Evolutionary conservation across 2,113 vertebrate species (phyloP).

Genomic region (Ia io): DNA sequence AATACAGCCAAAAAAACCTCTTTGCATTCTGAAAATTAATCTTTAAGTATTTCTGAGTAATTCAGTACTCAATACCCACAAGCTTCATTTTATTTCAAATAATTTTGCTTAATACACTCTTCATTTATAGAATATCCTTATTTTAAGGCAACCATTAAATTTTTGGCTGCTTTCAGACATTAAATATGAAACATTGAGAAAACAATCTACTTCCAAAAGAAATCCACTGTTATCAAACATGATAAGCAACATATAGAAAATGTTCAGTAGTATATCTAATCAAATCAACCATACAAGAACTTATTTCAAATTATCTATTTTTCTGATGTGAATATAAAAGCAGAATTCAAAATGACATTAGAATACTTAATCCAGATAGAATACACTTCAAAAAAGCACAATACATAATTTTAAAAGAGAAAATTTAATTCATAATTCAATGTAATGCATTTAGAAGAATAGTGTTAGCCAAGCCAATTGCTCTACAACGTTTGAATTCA

Average conservation of each 20-base stretch:
- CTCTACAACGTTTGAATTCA: slow-evolving; percentile 65
- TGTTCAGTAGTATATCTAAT: not conserved
- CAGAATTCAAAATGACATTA: slow-evolving; percentile 4
- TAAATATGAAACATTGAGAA: not conserved
- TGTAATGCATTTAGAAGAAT: slow-evolving; percentile 56
- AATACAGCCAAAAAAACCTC: not conserved
- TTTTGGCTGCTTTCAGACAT: not conserved
- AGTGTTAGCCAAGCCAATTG: slow-evolving; percentile 78
- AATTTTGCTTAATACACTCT: not conserved
- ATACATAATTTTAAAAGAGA: slow-evolving; percentile 32
- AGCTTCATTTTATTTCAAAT: not conserved
- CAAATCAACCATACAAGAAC: not conserved
- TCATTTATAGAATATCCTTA: not conserved
- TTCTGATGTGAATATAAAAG: slow-evolving; percentile 29
- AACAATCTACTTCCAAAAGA: not conserved
- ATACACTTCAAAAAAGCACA: slow-evolving; percentile 21
- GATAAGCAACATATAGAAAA: not conserved
- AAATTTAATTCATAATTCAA: slow-evolving; percentile 68
- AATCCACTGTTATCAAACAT: not conserved
- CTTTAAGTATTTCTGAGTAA: not conserved
- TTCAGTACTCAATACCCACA: not conserved
- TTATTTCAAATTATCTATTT: not conserved
- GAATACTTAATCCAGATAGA: slow-evolving; percentile 35
- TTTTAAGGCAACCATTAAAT: not conserved
- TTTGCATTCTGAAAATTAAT: not conserved